Evolutionary conservation across 2,888 invertebrate genomes (phyloP).

Genomic region (Myathropa florea): DNA sequence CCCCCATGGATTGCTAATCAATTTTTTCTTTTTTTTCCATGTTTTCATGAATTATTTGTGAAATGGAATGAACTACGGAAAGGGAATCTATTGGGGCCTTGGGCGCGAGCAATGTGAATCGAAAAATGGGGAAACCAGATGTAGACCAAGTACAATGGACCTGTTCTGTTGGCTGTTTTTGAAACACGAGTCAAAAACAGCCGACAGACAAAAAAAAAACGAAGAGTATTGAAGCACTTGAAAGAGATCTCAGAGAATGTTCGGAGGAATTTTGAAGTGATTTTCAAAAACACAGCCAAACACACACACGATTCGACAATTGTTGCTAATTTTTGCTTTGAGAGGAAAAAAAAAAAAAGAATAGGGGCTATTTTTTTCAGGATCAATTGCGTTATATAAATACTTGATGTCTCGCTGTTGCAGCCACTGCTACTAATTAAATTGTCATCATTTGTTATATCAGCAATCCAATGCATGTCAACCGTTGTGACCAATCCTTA

Average conservation of each 20-base stretch:
- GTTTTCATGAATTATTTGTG: too few species aligned
- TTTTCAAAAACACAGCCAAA: not conserved
- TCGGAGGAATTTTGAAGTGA: not conserved
- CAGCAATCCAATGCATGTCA: conserved; percentile 68
- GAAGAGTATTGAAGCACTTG: not conserved
- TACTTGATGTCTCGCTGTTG: conserved; percentile 63
- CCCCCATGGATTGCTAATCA: conserved; percentile 24
- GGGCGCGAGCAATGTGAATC: too few species aligned
- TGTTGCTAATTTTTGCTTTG: conserved; percentile 42
- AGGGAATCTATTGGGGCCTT: too few species aligned
- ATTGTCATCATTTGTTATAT: conserved; percentile 64
- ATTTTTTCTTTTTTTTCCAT: not conserved
- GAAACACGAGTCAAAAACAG: not conserved
- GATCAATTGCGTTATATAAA: conserved; percentile 55
- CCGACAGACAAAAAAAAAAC: not conserved
- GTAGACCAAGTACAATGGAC: too few species aligned
- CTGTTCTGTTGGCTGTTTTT: too few species aligned
- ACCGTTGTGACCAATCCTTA: conserved; percentile 18
- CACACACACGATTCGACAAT: conserved; percentile 23
- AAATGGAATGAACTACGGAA: too few species aligned
- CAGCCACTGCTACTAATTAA: conserved; percentile 66
- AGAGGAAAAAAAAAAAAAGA: not conserved
- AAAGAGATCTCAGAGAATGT: not conserved
- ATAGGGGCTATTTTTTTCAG: too few species aligned
- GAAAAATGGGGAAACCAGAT: not conserved